These are phyloP conservation scores for Regulus satrapa DNA, from an alignment of 2,113 vertebrate genomes.

Conservation along the genomic window DNA sequence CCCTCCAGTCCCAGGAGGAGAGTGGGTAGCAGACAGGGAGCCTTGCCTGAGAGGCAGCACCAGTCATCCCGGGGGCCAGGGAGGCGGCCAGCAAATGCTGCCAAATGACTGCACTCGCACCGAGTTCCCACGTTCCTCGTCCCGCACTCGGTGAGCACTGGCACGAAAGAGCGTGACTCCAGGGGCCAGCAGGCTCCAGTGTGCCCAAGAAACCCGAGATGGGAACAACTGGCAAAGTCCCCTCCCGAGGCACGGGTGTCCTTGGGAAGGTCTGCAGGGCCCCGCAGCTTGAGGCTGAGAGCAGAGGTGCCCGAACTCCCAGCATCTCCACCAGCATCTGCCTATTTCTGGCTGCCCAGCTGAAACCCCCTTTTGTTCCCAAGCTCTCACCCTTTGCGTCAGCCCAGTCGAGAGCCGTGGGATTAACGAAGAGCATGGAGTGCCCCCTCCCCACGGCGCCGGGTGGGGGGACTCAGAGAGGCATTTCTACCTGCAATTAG, in stretches of 20 bases:
- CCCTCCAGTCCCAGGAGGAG: neutral
- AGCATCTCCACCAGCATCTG: neutral
- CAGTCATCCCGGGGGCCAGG: fast-evolving
- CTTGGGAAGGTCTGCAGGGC: neutral
- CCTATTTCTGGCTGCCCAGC: conserved; percentile 22
- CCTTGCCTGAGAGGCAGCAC: neutral
- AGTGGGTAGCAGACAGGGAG: neutral
- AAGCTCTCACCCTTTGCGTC: neutral
- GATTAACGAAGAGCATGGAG: conserved; percentile 20
- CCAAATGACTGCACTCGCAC: fast-evolving
- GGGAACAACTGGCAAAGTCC: conserved; percentile 14
- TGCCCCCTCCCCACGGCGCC: neutral
- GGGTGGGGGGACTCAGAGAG: neutral
- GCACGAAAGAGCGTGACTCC: neutral
- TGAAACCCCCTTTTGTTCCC: conserved; percentile 29
- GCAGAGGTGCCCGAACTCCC: neutral
- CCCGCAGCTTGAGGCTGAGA: neutral
- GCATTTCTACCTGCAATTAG: conserved; percentile 75
- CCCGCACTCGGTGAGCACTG: fast-evolving
- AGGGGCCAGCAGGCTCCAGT: conserved; percentile 8
- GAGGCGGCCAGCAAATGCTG: neutral
- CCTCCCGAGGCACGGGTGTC: fast-evolving
- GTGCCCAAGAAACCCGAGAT: conserved; percentile 15
- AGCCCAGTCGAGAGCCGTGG: neutral
- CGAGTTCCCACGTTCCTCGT: neutral